A percentile compares a stretch with the other conserved stretches of the same genome.
phyloP scores from a whole-genome alignment of 1,140 invertebrate genomes.

The Araneus ventricosus region DNA sequence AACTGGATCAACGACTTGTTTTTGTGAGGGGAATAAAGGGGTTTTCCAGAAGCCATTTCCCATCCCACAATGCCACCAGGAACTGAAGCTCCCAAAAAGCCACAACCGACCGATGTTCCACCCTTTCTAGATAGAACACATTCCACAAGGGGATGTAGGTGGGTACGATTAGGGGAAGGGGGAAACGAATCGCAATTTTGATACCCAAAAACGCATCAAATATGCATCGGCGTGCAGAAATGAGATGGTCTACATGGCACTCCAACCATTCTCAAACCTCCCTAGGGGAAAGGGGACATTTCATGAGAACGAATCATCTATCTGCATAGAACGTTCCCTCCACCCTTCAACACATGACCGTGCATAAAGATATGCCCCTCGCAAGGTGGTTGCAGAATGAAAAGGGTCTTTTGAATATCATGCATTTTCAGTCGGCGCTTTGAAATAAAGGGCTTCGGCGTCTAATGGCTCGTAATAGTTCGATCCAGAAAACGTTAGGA shows the following conservation, averaged over 20 bases:
- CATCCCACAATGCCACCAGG: not conserved
- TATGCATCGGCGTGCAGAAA: not conserved
- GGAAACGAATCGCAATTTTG: not conserved
- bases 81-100: not conserved
- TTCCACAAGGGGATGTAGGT: not conserved
- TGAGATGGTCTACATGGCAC: not conserved
- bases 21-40: not conserved
- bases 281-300: not conserved
- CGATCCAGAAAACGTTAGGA: not conserved
- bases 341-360: not conserved
- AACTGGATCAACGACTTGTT: not conserved
- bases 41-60: not conserved
- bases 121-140: not conserved
- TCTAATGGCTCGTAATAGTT: not conserved
- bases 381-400: not conserved
- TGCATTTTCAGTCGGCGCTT: not conserved
- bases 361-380: not conserved
- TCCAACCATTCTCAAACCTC: not conserved
- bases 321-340: not conserved
- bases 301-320: not conserved
- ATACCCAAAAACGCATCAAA: constrained; percentile 16
- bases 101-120: not conserved
- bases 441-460: constrained; percentile 1
- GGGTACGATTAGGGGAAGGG: not conserved
- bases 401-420: not conserved